A percentile compares a stretch with the other conserved stretches of the same genome.
phyloP scores from a whole-genome alignment of 2,888 invertebrate species.

The Cephus runcator region DNA sequence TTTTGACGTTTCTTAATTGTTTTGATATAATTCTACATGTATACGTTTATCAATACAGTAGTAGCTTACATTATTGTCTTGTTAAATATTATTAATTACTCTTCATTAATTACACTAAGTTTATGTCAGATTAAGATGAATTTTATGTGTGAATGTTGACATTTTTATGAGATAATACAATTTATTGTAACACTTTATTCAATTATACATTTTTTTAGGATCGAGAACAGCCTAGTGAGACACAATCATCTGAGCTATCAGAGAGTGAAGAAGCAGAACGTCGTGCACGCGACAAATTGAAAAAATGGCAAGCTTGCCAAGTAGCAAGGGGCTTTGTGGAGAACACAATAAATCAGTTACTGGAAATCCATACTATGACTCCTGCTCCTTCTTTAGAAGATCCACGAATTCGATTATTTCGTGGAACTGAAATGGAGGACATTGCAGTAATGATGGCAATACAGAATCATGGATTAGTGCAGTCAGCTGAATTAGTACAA shows the following conservation, averaged over 20 bases:
- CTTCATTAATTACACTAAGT: not conserved
- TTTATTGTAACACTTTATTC: not conserved
- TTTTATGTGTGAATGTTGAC: not conserved
- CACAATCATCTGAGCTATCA: not conserved
- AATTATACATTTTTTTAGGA: constrained; percentile 5
- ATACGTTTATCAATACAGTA: not conserved
- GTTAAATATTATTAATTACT: not conserved
- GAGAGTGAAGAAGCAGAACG: constrained; percentile 48
- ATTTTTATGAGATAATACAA: not conserved
- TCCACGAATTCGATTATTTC: constrained; percentile 51
- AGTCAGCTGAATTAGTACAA: constrained; percentile 34
- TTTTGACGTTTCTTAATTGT: not conserved
- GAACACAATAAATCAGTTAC: constrained; percentile 76
- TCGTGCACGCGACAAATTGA: constrained; percentile 52
- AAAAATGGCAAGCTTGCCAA: constrained; percentile 77
- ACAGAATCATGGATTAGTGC: constrained; percentile 73
- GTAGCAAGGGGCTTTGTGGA: constrained; percentile 75
- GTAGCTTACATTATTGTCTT: not conserved
- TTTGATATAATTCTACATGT: not conserved
- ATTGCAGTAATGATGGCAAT: constrained; percentile 81
- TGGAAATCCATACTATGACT: constrained; percentile 72
- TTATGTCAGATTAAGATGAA: not conserved
- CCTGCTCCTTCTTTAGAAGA: constrained; percentile 65
- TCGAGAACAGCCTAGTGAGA: not conserved
- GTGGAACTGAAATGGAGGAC: constrained; percentile 73